Conservation (phyloP, 2,113 vertebrate species). For the human region DNA sequence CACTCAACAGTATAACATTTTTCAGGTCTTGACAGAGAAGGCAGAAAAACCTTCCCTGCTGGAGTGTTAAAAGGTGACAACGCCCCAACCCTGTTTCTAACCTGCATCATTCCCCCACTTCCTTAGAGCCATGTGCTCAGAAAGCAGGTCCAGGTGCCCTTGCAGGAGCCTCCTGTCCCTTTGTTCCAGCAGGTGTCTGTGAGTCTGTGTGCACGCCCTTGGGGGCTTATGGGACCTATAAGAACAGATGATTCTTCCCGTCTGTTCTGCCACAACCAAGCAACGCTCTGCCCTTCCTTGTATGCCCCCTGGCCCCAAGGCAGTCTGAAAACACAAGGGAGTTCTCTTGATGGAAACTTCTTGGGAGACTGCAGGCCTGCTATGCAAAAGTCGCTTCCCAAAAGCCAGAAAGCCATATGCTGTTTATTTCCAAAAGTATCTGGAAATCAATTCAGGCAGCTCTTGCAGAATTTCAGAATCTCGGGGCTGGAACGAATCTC, state of each 20-base stretch:
- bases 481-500: background rate
- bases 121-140: background rate
- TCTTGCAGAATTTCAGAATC: background rate
- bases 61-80: background rate
- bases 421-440: background rate
- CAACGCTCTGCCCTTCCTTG: background rate
- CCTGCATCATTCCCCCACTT: fast-evolving
- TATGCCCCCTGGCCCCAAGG: background rate
- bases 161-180: background rate
- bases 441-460: background rate
- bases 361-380: background rate
- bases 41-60: fast-evolving
- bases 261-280: no score
- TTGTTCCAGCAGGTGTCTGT: background rate
- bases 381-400: no score
- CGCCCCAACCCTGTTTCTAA: fast-evolving
- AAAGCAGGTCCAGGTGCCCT: background rate
- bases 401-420: fast-evolving
- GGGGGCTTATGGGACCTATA: background rate
- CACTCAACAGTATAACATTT: fast-evolving
- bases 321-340: background rate
- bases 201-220: fast-evolving
- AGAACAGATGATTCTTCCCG: background rate
- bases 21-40: background rate
- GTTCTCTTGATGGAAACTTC: background rate